Conservation (phyloP, 1,140 invertebrate species). For the Rhysida immarginata region DNA sequence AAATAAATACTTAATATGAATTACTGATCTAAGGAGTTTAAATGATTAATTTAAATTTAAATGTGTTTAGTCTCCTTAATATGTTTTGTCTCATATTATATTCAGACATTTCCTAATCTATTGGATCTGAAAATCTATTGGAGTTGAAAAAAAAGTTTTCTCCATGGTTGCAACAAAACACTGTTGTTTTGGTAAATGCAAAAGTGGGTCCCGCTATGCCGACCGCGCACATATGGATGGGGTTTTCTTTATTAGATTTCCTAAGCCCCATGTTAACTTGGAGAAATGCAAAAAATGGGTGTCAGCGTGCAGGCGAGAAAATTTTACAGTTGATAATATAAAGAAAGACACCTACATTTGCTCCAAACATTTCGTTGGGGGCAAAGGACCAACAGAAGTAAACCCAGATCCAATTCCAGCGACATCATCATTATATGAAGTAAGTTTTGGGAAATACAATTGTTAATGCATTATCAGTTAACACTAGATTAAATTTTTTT, state of each 20-base stretch:
- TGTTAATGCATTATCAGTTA: no score
- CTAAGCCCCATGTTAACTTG: background rate
- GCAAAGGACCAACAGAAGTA: background rate
- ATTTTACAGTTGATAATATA: constrained; percentile 11
- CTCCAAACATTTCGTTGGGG: background rate
- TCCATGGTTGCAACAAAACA: background rate
- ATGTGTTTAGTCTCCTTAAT: no score
- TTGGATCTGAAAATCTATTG: no score
- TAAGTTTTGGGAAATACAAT: no score
- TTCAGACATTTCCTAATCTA: no score
- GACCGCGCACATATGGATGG: background rate
- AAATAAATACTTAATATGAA: no score
- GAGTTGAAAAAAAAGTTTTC: no score
- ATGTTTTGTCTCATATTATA: no score
- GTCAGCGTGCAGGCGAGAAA: constrained; percentile 9
- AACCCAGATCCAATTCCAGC: background rate
- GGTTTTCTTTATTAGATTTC: background rate
- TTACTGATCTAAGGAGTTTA: no score
- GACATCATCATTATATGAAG: no score
- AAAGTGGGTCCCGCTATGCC: background rate
- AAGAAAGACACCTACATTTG: constrained; percentile 14
- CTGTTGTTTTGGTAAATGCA: background rate
- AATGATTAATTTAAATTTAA: no score
- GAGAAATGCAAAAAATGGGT: constrained; percentile 8
- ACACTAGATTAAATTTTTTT: no score